Evolutionary conservation across 2,888 invertebrate species (phyloP).

Genomic region (Graphium colonna): DNA sequence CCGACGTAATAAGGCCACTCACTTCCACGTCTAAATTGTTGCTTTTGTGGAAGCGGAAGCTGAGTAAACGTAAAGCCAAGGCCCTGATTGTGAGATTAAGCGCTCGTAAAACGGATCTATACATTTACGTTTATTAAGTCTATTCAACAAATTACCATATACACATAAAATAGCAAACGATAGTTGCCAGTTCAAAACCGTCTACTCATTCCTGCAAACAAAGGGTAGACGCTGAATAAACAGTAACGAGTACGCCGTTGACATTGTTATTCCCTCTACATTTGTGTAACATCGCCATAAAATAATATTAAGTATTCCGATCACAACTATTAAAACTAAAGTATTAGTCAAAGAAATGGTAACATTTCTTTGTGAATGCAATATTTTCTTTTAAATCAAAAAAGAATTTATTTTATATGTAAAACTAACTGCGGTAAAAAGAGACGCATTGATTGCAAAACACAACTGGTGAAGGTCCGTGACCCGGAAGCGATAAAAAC

Average conservation of each 20-base stretch:
- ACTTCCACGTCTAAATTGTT: slow-evolving; percentile 18
- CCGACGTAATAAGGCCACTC: slow-evolving; percentile 12
- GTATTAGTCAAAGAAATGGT: too few species aligned
- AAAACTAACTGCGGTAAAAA: slow-evolving; percentile 7
- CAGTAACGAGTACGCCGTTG: too few species aligned
- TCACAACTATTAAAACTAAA: too few species aligned
- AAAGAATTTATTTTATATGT: too few species aligned
- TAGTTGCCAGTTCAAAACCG: too few species aligned
- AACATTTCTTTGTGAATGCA: too few species aligned
- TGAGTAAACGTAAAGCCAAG: slow-evolving; percentile 17
- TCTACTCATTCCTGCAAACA: too few species aligned
- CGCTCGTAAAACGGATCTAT: slow-evolving; percentile 12
- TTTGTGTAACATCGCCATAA: too few species aligned
- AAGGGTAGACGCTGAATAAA: too few species aligned
- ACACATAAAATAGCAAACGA: background rate
- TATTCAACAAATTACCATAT: background rate
- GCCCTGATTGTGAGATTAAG: slow-evolving; percentile 19
- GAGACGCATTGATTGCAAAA: slow-evolving; percentile 59
- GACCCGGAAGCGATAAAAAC: slow-evolving; percentile 68
- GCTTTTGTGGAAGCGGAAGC: slow-evolving; percentile 26
- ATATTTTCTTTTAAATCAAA: too few species aligned
- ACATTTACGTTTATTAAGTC: background rate
- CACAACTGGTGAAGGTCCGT: slow-evolving; percentile 57
- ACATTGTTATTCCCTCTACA: too few species aligned
- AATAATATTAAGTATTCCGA: too few species aligned